Evolutionary conservation across 2,888 invertebrate species (phyloP).

Genomic region (Machimus atricapillus): DNA sequence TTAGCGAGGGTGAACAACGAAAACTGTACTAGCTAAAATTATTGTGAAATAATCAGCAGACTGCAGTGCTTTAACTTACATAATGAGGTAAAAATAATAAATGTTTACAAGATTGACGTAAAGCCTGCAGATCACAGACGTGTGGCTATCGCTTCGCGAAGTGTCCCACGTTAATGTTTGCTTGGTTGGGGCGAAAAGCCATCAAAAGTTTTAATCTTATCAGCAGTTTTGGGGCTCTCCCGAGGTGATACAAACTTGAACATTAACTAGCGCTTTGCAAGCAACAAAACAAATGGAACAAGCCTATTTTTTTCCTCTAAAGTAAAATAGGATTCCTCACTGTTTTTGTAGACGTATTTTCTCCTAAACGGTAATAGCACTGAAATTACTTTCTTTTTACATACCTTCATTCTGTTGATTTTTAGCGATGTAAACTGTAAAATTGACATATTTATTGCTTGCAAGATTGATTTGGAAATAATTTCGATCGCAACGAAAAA

Average conservation of each 20-base stretch:
- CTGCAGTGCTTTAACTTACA: not conserved
- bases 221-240: not conserved
- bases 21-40: not conserved
- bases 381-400: not conserved
- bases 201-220: not conserved
- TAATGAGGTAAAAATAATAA: not conserved
- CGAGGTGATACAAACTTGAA: not conserved
- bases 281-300: not conserved
- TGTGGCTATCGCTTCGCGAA: not conserved
- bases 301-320: not conserved
- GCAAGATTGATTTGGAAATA: not conserved
- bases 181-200: not conserved
- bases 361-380: not conserved
- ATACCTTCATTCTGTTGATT: constrained; percentile 14
- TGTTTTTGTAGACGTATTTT: not conserved
- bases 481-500: not conserved
- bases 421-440: not conserved
- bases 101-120: not conserved
- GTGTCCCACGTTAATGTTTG: not conserved
- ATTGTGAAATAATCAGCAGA: not conserved
- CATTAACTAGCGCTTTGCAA: not conserved
- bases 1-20: not conserved
- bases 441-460: constrained; percentile 20
- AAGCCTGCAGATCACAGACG: not conserved
- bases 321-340: not conserved